Evolutionary conservation across 1,140 invertebrate species (phyloP).

Genomic region (Drosophila sucinea): DNA sequence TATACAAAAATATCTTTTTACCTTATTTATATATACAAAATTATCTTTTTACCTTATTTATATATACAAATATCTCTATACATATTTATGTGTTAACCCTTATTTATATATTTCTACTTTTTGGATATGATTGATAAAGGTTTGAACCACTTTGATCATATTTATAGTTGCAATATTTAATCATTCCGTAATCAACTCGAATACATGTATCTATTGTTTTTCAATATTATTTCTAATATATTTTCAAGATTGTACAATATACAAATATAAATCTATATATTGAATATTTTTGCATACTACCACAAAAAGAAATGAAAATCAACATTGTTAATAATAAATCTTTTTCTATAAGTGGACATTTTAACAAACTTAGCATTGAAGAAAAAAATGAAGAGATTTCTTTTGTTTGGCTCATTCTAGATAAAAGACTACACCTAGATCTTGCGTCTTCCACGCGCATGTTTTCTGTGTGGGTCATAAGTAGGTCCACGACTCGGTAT

Average conservation of each 20-base stretch:
- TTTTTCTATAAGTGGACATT: neutral
- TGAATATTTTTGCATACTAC: constrained; percentile 12
- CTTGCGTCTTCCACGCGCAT: too few species aligned
- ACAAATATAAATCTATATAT: constrained; percentile 1
- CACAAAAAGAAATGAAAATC: constrained; percentile 6
- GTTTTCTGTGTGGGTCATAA: too few species aligned
- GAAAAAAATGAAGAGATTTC: too few species aligned
- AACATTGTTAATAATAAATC: constrained; percentile 9
- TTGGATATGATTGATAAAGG: neutral
- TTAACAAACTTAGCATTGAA: constrained; percentile 1
- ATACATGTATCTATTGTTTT: neutral
- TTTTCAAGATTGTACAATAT: neutral
- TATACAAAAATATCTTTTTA: neutral
- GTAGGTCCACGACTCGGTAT: too few species aligned
- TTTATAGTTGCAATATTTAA: neutral
- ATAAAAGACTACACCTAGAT: too few species aligned
- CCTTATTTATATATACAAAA: neutral
- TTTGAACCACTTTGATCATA: neutral
- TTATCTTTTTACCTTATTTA: neutral
- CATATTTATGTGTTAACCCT: neutral
- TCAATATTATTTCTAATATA: neutral
- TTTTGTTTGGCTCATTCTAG: too few species aligned
- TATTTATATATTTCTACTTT: neutral
- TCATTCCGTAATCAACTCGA: neutral
- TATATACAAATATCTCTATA: neutral